Evolutionary conservation across 2,888 invertebrate species (phyloP), one percentile per base, ranked within the genome.

Genomic region (Chloromyia formosa): DNA sequence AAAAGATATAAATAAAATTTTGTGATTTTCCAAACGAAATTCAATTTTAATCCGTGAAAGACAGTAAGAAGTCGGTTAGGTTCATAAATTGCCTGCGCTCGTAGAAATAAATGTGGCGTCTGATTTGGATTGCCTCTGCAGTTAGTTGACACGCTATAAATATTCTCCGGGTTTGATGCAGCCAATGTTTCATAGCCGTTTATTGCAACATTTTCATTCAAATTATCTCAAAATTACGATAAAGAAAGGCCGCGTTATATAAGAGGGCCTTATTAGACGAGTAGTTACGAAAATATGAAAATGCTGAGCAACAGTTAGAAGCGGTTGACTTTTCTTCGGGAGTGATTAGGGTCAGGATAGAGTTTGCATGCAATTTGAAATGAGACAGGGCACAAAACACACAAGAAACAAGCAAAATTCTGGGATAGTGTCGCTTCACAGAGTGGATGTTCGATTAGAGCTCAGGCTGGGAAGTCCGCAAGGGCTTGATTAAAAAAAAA

Each of bases 201-300:
- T 35, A 60, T 60, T 60, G 27, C 60, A 1, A 23, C 23, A 60
- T 61, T 61, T 20, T 40, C 23, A 49, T 71, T 71, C 71, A 71
- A 56, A 71, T 40, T 58, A 58, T 71, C 40, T 56, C 10, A 20
- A 58, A 71, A 40, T 56, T 10, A 20, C 40, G 58, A 56, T 71
- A 71, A 69, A 35, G 23, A 69, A 69, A 69, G 12, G 69, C 10
- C 45, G 35, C 69, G 20, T 69, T 69, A 54, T 35, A 27, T 54
- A 54, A 69, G n/a, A 35, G 35, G 20, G 40, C 42, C 42, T 64
- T 23, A 42, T 64, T 18, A 61, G 14, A 58, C 53, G 7, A 4
- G 7, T 35, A 49, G 16, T 49, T 49, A 10, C 3, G 12, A 49
- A 49, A 49, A 49, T 49, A 49, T 49, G 12, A 49, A 35, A 49